Evolutionary conservation across 2,113 vertebrate species (phyloP).

Genomic region (Catharus minimus): DNA sequence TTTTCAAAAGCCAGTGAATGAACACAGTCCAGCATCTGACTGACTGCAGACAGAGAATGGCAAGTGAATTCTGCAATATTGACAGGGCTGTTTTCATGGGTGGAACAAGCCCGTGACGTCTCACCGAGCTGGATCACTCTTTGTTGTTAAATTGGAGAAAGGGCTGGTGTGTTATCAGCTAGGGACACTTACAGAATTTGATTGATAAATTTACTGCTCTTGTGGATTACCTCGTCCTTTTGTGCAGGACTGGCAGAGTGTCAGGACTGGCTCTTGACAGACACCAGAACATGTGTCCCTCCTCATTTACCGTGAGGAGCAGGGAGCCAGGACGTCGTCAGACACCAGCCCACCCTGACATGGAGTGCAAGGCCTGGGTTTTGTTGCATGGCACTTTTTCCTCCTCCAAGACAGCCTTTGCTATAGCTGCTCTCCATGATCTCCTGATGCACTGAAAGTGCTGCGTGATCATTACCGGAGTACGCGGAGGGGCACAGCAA

Average conservation of each 20-base stretch:
- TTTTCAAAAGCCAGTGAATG: constrained; percentile 1
- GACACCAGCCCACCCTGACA: constrained; percentile 26
- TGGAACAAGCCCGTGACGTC: not conserved
- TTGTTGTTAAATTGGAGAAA: constrained; percentile 41
- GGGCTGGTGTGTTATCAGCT: constrained; percentile 41
- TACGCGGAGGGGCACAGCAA: not conserved
- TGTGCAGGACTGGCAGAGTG: constrained; percentile 55
- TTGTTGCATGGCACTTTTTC: constrained; percentile 45
- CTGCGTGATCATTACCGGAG: constrained; percentile 9
- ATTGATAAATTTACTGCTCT: constrained; percentile 67
- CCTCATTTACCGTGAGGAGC: constrained; percentile 31
- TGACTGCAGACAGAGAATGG: not conserved
- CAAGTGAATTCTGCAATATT: not conserved
- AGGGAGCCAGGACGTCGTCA: not conserved
- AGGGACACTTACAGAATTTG: constrained; percentile 59
- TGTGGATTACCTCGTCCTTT: constrained; percentile 65
- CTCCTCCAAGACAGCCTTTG: constrained; percentile 34
- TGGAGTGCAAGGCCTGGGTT: constrained; percentile 41
- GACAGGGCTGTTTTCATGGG: not conserved
- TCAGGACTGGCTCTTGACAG: constrained; percentile 61
- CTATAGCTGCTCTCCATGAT: constrained; percentile 31
- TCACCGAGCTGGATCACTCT: not conserved
- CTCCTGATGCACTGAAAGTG: constrained; percentile 18
- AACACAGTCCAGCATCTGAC: not conserved
- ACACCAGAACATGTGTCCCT: constrained; percentile 56